These are phyloP conservation scores for Tridacna gigas DNA, from an alignment of 2,888 invertebrate genomes.

Conservation along the genomic window DNA sequence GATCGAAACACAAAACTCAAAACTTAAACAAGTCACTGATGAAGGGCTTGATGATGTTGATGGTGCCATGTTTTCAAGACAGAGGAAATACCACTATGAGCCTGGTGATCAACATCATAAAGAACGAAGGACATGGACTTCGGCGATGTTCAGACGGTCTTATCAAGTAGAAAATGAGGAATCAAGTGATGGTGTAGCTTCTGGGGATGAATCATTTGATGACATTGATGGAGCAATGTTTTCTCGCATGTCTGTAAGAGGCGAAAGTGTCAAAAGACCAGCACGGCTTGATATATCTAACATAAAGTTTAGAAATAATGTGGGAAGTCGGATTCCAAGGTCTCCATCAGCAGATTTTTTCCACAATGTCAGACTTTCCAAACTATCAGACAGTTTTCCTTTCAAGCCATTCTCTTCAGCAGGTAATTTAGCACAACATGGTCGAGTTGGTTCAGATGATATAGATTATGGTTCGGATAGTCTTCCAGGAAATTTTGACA, in stretches of 20 bases:
- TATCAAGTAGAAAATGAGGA: background rate
- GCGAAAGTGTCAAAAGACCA: background rate
- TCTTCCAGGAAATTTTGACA: background rate
- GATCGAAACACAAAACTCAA: background rate
- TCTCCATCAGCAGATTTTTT: constrained; percentile 10
- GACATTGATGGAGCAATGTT: constrained; percentile 6
- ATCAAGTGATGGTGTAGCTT: background rate
- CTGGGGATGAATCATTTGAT: background rate
- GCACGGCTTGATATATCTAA: background rate
- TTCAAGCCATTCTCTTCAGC: background rate
- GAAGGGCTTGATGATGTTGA: constrained; percentile 29
- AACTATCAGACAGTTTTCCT: background rate
- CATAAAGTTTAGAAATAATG: background rate
- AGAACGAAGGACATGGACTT: background rate
- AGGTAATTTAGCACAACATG: background rate
- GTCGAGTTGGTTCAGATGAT: background rate
- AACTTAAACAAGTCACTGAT: background rate
- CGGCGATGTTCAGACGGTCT: background rate
- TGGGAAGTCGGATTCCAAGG: background rate
- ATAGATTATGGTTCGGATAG: background rate
- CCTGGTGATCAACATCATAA: background rate
- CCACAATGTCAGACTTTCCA: background rate
- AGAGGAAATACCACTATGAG: background rate
- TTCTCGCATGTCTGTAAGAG: background rate
- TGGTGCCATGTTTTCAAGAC: constrained; percentile 35